Base-by-base conservation (phyloP, 2,888 invertebrate species). In the Acanthoscelides obtectus region DNA sequence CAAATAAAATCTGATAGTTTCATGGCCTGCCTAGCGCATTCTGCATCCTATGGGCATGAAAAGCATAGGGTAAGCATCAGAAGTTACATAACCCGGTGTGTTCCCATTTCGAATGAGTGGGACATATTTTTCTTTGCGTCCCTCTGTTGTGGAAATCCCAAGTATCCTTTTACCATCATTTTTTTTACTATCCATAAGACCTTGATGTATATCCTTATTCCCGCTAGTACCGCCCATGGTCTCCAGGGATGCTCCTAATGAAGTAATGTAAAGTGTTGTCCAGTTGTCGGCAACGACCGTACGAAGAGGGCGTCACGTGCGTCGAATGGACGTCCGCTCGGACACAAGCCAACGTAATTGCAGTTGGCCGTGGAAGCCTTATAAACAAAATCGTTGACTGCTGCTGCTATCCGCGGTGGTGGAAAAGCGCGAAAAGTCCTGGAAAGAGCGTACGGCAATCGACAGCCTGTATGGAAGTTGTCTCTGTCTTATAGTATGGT, bases 221-320 rank as follows among this genome's bases (percentile, higher is more conserved):
- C 45, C 45, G 12, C 1, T 6, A 45, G 45, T 1, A 45, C 5
- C 45, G 45, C 45, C 17, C 12, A 45, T 45, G 45, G 12, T 45
- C 45, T 45, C 17, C 17, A 12, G 45, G 45, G 45, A 45, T 45
- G 45, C 17, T 65, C 64, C 73, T 72, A 74, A 74, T 73, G 73
- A 73, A 73, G 70, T 71, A 73, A 71, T 45, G 71, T 64, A 25
- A 72, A 73, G 66, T 70, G 72, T 78, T 78, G 68, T 68, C 72
- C 74, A 75, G 73, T 74, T 74, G 75, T 70, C 45, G 68, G 70
- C 68, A 75, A 74, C 72, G 70, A 72, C 67, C 67, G 68, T 22
- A 68, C 70, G 67, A 72, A 79, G 79, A 78, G 77, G 77, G 74
- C 67, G 72, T 76, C 72, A 75, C 79, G 75, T 74, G 76, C 79